Evolutionary conservation across 1,140 invertebrate genomes (phyloP).

Genomic region (Branchinecta lynchi): DNA sequence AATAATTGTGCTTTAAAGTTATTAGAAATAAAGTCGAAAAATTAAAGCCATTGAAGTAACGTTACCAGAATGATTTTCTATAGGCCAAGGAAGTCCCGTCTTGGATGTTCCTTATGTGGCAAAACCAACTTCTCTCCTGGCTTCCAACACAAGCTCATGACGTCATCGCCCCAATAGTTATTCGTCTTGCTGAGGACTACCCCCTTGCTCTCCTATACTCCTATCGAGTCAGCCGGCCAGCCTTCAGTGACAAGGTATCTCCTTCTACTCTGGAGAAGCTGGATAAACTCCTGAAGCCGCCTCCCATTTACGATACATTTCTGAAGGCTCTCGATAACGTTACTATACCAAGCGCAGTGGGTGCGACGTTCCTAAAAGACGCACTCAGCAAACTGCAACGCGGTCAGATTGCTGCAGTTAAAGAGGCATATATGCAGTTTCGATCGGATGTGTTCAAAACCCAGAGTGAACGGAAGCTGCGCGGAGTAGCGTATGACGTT

Average conservation of each 20-base stretch:
- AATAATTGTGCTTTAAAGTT: too few relatives aligned
- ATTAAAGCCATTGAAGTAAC: too few relatives aligned
- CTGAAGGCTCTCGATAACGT: neutral
- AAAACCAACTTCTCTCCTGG: neutral
- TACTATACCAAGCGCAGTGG: neutral
- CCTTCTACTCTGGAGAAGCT: neutral
- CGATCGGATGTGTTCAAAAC: neutral
- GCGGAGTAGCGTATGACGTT: neutral
- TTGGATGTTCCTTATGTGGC: neutral
- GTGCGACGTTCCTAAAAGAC: neutral
- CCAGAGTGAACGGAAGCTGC: neutral
- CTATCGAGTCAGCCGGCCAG: neutral
- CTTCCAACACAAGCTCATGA: neutral
- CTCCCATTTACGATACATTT: neutral
- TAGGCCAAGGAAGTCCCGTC: neutral
- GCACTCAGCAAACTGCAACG: too few relatives aligned
- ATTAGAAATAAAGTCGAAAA: too few relatives aligned
- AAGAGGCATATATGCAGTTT: neutral
- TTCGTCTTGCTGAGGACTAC: neutral
- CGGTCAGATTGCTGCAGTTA: too few relatives aligned
- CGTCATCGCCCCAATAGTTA: neutral
- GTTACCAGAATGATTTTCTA: neutral
- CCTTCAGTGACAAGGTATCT: neutral
- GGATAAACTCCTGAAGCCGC: neutral
- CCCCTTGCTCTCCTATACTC: neutral